These are phyloP conservation scores for Imbricaverruca yamaguchii DNA, from an alignment of 2,888 invertebrate genomes.

Conservation along the genomic window DNA sequence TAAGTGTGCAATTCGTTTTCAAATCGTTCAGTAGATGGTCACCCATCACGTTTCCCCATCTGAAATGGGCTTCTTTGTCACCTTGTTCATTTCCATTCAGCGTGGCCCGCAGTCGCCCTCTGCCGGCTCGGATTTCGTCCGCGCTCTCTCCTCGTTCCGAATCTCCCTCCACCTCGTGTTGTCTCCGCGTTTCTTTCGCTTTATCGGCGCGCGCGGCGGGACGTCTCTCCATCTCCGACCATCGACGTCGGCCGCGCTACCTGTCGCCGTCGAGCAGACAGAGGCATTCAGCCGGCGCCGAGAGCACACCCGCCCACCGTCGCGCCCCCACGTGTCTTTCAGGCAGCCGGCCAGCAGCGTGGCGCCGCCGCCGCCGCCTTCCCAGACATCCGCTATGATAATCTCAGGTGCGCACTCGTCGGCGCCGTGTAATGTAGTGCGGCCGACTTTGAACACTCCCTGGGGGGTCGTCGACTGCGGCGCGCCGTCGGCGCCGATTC, in stretches of 20 bases:
- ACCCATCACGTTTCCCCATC: neutral
- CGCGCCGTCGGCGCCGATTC: constrained; percentile 9
- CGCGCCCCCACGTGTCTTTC: neutral
- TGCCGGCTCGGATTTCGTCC: neutral
- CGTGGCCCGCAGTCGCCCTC: neutral
- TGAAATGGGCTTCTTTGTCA: constrained; percentile 18
- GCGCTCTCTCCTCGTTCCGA: neutral
- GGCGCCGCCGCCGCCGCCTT: neutral
- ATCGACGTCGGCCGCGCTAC: neutral
- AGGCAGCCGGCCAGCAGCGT: neutral
- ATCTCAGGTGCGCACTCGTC: constrained; percentile 1
- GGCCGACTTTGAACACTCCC: neutral
- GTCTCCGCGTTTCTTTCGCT: neutral
- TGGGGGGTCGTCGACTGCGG: neutral
- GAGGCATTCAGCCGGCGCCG: neutral
- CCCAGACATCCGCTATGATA: constrained; percentile 13
- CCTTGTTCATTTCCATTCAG: constrained; percentile 9
- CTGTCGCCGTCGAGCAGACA: constrained; percentile 11
- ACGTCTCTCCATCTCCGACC: constrained; percentile 14
- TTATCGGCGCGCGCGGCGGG: neutral
- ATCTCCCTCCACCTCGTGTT: neutral
- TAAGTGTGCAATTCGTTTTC: constrained; percentile 21
- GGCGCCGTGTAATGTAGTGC: constrained; percentile 7
- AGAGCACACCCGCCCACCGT: constrained; percentile 21
- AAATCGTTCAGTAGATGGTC: constrained; percentile 11